Conservation (phyloP, 2,113 vertebrate genomes). For the Alosa alosa region DNA sequence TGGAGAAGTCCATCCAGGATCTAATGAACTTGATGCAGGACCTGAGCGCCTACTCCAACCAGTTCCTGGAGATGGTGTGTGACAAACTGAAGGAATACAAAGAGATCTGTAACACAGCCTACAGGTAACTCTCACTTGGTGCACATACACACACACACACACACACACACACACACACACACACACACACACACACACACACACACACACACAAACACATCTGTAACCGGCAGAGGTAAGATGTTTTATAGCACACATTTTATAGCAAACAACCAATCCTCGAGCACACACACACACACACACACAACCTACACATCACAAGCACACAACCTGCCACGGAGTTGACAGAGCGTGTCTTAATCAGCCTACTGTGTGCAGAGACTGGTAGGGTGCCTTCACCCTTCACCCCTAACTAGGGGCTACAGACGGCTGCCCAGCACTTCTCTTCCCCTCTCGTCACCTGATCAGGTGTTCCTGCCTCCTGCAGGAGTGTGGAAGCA, state of each 20-base stretch:
- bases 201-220: neutral
- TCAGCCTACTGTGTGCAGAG: neutral
- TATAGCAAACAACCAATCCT: neutral
- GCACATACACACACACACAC: neutral
- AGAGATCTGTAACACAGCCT: slow-evolving; percentile 87
- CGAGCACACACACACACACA: neutral
- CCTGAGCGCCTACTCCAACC: slow-evolving; percentile 93
- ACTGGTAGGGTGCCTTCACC: neutral
- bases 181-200: neutral
- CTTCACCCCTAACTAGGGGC: neutral
- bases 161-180: neutral
- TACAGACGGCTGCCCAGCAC: neutral
- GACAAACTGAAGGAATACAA: slow-evolving; percentile 98
- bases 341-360: neutral
- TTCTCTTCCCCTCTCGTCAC: slow-evolving; percentile 24
- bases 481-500: slow-evolving; percentile 52
- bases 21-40: slow-evolving; percentile 95
- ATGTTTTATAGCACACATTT: neutral
- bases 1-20: slow-evolving; percentile 97
- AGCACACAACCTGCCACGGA: neutral
- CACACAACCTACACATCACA: neutral
- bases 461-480: slow-evolving; percentile 45
- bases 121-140: slow-evolving; percentile 77
- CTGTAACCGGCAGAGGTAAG: neutral
- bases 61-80: slow-evolving; percentile 98